Evolutionary conservation across 2,113 vertebrate genomes (phyloP).

Genomic region (Monopterus albus): DNA sequence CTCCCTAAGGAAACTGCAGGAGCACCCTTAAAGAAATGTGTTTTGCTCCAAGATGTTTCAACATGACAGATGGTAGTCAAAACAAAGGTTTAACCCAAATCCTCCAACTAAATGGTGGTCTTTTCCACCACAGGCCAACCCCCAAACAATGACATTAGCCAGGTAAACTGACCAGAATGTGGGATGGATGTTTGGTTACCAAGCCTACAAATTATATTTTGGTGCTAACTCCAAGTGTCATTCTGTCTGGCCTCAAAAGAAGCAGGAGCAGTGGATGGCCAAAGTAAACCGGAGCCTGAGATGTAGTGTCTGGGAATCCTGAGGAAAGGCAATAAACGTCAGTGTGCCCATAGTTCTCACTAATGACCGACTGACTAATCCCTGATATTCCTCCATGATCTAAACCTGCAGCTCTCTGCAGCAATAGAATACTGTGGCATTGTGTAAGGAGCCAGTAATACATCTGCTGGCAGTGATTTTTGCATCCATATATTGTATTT

Average conservation of each 20-base stretch:
- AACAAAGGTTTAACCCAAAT: slow-evolving; percentile 22
- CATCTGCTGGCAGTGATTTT: slow-evolving; percentile 67
- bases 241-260: slow-evolving; percentile 71
- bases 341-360: slow-evolving; percentile 59
- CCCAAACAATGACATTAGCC: slow-evolving; percentile 20
- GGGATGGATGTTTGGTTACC: slow-evolving; percentile 49
- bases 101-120: neutral
- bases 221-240: slow-evolving; percentile 66
- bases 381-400: slow-evolving; percentile 78
- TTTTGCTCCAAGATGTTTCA: slow-evolving; percentile 29
- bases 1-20: slow-evolving; percentile 7
- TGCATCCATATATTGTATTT: slow-evolving; percentile 60
- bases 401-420: slow-evolving; percentile 72
- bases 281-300: slow-evolving; percentile 74
- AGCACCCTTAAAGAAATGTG: slow-evolving; percentile 15
- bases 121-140: slow-evolving; percentile 8
- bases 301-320: slow-evolving; percentile 68
- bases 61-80: slow-evolving; percentile 10
- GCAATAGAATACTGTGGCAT: slow-evolving; percentile 73
- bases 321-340: slow-evolving; percentile 67
- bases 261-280: slow-evolving; percentile 53
- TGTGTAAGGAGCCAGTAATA: slow-evolving; percentile 76
- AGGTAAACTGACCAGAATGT: slow-evolving; percentile 28
- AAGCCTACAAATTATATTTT: slow-evolving; percentile 65
- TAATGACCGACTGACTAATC: slow-evolving; percentile 72